Evolutionary conservation across 2,888 invertebrate species (phyloP).

Genomic region (Trileptium ribeirensis): DNA sequence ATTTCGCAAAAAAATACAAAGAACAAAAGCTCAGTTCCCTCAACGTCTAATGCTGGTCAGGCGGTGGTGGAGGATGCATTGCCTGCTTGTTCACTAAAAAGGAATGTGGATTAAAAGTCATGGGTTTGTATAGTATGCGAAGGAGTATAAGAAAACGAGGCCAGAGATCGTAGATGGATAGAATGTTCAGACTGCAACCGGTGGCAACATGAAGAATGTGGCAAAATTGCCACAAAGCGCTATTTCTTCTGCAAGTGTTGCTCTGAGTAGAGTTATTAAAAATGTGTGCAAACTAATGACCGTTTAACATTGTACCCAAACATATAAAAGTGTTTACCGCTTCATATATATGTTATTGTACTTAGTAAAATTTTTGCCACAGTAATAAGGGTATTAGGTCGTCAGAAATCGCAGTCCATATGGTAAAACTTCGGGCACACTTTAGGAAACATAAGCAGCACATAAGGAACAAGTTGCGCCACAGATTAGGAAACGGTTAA

Average conservation of each 20-base stretch:
- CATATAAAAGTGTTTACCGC: background rate
- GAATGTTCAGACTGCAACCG: background rate
- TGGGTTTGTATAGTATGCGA: background rate
- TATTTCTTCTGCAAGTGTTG: background rate
- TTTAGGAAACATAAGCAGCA: background rate
- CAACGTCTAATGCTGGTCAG: background rate
- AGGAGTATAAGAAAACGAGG: background rate
- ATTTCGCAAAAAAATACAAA: background rate
- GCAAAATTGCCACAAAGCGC: background rate
- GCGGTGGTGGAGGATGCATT: too few relatives aligned
- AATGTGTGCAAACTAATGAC: too few relatives aligned
- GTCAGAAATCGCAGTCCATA: background rate
- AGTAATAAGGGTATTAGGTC: too few relatives aligned
- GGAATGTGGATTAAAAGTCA: background rate
- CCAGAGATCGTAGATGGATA: background rate
- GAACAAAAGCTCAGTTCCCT: background rate
- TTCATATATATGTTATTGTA: background rate
- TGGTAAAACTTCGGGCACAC: background rate
- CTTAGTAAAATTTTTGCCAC: too few relatives aligned
- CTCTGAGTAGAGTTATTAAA: too few relatives aligned
- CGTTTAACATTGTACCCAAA: background rate
- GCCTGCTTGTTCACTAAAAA: too few relatives aligned
- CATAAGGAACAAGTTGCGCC: background rate
- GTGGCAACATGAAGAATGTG: constrained; percentile 12
- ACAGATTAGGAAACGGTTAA: too few relatives aligned